These are phyloP conservation scores for Myocastor coypus DNA, from an alignment of 2,113 vertebrate genomes.

Conservation along the genomic window DNA sequence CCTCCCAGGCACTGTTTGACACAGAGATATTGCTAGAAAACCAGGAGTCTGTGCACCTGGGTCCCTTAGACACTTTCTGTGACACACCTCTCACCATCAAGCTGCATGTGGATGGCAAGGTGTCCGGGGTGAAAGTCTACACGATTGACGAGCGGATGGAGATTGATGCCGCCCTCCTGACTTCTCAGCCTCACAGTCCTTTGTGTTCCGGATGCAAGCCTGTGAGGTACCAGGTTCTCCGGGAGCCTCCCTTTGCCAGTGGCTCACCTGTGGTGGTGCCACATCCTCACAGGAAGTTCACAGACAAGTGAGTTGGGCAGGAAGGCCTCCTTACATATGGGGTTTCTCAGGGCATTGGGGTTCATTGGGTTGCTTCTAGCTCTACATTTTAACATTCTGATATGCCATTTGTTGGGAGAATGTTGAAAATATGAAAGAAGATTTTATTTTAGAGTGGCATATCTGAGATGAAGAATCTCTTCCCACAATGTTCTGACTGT, in stretches of 20 bases:
- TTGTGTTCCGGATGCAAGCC: constrained; percentile 91
- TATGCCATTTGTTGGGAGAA: neutral
- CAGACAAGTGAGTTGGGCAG: constrained; percentile 89
- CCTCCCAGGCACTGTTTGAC: constrained; percentile 89
- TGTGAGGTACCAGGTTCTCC: constrained; percentile 89
- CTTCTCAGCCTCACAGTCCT: constrained; percentile 89
- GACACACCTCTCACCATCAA: constrained; percentile 94
- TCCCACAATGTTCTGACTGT: neutral
- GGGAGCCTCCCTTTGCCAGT: constrained; percentile 89
- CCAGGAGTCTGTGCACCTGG: constrained; percentile 90
- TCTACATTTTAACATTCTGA: neutral
- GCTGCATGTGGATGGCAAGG: constrained; percentile 88
- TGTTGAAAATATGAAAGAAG: neutral
- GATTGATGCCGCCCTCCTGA: constrained; percentile 94
- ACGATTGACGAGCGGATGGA: constrained; percentile 97
- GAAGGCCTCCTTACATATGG: neutral
- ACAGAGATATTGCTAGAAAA: constrained; percentile 91
- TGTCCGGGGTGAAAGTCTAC: constrained; percentile 92
- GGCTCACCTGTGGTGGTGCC: constrained; percentile 76
- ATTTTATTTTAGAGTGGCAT: neutral
- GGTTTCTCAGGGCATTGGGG: neutral
- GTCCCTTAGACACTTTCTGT: constrained; percentile 93
- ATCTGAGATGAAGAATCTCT: neutral
- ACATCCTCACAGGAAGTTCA: constrained; percentile 88
- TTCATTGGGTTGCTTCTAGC: neutral